phyloP scores from a whole-genome alignment of 2,113 vertebrate genomes.

The Conger conger region DNA sequence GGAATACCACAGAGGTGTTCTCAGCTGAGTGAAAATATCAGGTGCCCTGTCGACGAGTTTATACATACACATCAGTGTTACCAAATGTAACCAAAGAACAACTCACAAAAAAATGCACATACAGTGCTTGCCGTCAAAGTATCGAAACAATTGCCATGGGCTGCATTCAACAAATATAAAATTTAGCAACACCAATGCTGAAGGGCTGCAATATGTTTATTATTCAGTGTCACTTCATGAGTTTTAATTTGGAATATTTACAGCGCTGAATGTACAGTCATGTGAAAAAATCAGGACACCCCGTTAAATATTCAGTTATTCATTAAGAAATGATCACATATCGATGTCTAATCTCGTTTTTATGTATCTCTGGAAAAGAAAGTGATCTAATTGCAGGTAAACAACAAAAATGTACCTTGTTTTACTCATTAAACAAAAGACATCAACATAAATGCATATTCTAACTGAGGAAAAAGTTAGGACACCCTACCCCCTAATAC shows the following conservation, averaged over 20 bases:
- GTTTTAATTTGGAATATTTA: slow-evolving; percentile 23
- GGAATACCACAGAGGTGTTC: slow-evolving; percentile 36
- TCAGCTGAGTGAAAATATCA: slow-evolving; percentile 26
- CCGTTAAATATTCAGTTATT: too few species aligned
- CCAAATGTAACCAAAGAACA: slow-evolving; percentile 47
- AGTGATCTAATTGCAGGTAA: too few species aligned
- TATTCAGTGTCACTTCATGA: background rate
- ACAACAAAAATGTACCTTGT: too few species aligned
- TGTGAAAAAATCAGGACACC: too few species aligned
- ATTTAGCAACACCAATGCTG: background rate
- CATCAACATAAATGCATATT: too few species aligned
- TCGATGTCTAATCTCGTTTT: too few species aligned
- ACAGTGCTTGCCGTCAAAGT: slow-evolving; percentile 44
- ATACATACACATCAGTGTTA: slow-evolving; percentile 17
- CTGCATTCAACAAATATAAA: background rate
- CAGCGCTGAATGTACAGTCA: slow-evolving; percentile 15
- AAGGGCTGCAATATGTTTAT: background rate
- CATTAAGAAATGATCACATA: too few species aligned
- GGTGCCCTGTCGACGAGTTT: too few species aligned
- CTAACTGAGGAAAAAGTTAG: too few species aligned
- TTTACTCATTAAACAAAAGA: too few species aligned
- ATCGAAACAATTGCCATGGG: slow-evolving; percentile 50
- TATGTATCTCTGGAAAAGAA: too few species aligned
- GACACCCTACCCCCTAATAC: too few species aligned
- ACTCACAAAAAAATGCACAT: slow-evolving; percentile 38